These are phyloP conservation scores for Oreortyx pictus DNA, from an alignment of 2,797 vertebrate species.

Conservation along the genomic window DNA sequence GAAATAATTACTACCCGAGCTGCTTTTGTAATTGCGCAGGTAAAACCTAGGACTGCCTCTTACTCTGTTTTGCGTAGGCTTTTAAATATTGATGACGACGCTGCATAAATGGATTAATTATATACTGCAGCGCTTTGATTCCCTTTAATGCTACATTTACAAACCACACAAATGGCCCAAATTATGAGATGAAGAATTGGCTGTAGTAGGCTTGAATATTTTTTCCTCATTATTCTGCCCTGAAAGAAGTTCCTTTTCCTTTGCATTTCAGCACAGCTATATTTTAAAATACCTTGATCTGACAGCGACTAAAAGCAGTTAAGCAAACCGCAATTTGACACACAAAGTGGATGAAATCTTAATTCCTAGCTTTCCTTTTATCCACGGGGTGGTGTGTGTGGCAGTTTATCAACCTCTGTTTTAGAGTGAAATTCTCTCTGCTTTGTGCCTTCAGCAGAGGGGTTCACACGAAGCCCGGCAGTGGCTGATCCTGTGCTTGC, in stretches of 20 bases:
- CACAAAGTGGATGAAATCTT: conserved; percentile 17
- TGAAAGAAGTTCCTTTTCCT: conserved; percentile 8
- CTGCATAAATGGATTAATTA: conserved; percentile 47
- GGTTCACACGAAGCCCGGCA: rapidly evolving
- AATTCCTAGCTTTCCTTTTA: conserved; percentile 3
- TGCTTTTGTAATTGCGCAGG: conserved; percentile 35
- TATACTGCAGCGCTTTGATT: conserved; percentile 63
- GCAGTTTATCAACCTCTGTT: not conserved
- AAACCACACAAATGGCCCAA: conserved; percentile 58
- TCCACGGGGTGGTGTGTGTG: not conserved
- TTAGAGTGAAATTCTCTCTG: not conserved
- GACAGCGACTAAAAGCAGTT: not conserved
- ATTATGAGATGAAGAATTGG: conserved; percentile 29
- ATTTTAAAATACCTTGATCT: conserved; percentile 18
- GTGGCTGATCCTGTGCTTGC: not conserved
- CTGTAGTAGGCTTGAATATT: not conserved
- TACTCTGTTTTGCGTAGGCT: conserved; percentile 20
- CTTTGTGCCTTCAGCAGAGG: not conserved
- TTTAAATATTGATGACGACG: conserved; percentile 60
- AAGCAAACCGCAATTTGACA: conserved; percentile 19
- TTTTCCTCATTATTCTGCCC: conserved; percentile 10
- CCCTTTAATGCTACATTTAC: conserved; percentile 53
- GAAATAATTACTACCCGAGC: conserved; percentile 44
- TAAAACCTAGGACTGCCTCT: conserved; percentile 6
- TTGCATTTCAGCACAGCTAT: not conserved